Conservation (phyloP, 2,888 invertebrate genomes). For the Crioceris asparagi region DNA sequence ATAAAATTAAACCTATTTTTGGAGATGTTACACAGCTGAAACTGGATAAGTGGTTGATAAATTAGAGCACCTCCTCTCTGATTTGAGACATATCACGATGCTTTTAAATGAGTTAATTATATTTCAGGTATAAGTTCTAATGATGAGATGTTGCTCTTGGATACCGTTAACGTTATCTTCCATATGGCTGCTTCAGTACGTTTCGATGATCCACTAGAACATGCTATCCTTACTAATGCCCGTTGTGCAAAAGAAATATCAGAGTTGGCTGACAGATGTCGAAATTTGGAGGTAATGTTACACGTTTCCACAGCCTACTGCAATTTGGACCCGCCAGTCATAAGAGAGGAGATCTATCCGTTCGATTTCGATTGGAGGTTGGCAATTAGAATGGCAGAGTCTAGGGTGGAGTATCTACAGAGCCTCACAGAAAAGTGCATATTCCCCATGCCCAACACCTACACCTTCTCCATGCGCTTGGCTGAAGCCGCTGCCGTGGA, state of each 20-base stretch:
- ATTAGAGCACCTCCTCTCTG: too few species aligned
- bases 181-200: conserved; percentile 76
- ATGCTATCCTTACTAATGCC: conserved; percentile 53
- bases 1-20: conserved; percentile 1
- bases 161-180: conserved; percentile 58
- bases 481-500: conserved; percentile 72
- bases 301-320: conserved; percentile 85
- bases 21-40: conserved; percentile 2
- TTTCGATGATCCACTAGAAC: conserved; percentile 68
- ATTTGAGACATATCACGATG: too few species aligned
- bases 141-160: conserved; percentile 41
- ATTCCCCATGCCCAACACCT: conserved; percentile 75
- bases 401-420: conserved; percentile 16
- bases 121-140: conserved; percentile 42
- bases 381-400: not conserved
- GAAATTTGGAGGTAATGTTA: conserved; percentile 44
- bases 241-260: conserved; percentile 55
- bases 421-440: conserved; percentile 50
- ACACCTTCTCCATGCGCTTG: conserved; percentile 81
- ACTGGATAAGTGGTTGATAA: conserved; percentile 3
- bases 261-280: conserved; percentile 47
- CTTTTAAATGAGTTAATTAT: too few species aligned
- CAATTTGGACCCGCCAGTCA: conserved; percentile 57
- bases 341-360: conserved; percentile 69
- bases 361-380: not conserved